A percentile compares a stretch with the other conserved stretches of the same genome.
phyloP scores from a whole-genome alignment of 2,113 vertebrate genomes.

The Otus sunia region DNA sequence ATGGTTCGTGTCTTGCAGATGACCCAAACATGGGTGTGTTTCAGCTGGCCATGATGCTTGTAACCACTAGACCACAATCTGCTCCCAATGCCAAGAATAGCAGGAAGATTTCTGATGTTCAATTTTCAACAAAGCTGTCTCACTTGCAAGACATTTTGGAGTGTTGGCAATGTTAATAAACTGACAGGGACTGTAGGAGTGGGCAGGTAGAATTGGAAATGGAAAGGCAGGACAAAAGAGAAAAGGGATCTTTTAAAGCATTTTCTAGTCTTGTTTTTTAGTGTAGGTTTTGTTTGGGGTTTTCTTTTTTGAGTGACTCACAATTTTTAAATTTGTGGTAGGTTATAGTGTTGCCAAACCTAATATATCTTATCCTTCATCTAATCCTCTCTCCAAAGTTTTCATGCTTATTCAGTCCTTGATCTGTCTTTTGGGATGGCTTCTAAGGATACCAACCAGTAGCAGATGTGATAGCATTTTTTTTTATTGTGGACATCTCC shows the following conservation, averaged over 20 bases:
- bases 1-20: conserved; percentile 45
- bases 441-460: conserved; percentile 50
- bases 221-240: background rate
- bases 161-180: background rate
- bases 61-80: conserved; percentile 60
- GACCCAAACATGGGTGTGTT: conserved; percentile 66
- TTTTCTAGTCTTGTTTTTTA: background rate
- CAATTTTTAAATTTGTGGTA: conserved; percentile 43
- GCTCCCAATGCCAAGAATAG: conserved; percentile 52
- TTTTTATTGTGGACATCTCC: background rate
- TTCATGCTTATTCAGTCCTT: conserved; percentile 40
- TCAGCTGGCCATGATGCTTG: conserved; percentile 46
- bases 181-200: background rate
- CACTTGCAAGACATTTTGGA: background rate
- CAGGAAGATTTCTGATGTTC: conserved; percentile 43
- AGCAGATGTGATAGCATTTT: conserved; percentile 18
- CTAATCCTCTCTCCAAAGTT: conserved; percentile 31
- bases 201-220: background rate
- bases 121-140: background rate
- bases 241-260: background rate
- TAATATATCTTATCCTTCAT: conserved; percentile 46
- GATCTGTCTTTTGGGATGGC: conserved; percentile 35
- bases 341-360: conserved; percentile 28
- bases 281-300: background rate
- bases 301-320: conserved; percentile 11